Evolutionary conservation across 1,140 invertebrate genomes (phyloP).

Genomic region (Hermetia illucens): DNA sequence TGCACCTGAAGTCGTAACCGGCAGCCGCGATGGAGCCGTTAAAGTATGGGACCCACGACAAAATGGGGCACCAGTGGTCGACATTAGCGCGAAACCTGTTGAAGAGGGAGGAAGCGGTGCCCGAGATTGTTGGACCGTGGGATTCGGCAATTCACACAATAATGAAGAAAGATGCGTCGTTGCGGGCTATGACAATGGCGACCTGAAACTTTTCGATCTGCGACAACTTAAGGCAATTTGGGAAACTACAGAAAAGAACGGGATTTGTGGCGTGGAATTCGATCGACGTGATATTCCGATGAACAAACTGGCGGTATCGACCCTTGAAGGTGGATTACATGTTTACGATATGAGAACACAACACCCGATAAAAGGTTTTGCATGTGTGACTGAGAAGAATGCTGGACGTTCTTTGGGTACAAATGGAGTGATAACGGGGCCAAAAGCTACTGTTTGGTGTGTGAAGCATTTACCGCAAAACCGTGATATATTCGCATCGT

Average conservation of each 20-base stretch:
- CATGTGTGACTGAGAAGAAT: constrained; percentile 54
- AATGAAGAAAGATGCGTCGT: constrained; percentile 69
- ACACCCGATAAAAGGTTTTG: constrained; percentile 77
- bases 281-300: constrained; percentile 87
- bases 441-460: constrained; percentile 77
- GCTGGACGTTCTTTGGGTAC: constrained; percentile 29
- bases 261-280: constrained; percentile 82
- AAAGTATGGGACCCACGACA: constrained; percentile 94
- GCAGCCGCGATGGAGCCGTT: constrained; percentile 81
- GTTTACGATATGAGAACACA: constrained; percentile 80
- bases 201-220: constrained; percentile 92
- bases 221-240: constrained; percentile 67
- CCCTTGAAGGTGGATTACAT: constrained; percentile 84
- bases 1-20: constrained; percentile 88
- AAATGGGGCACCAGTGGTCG: constrained; percentile 73
- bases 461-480: constrained; percentile 85
- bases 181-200: constrained; percentile 93
- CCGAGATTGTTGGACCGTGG: constrained; percentile 77
- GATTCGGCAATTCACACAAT: constrained; percentile 80
- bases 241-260: constrained; percentile 90
- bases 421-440: constrained; percentile 35
- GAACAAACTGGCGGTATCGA: constrained; percentile 89
- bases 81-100: constrained; percentile 60
- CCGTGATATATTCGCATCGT: constrained; percentile 83
- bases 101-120: constrained; percentile 41